Base-by-base conservation (phyloP, 2,113 vertebrate species). In the Oxyura jamaicensis region DNA sequence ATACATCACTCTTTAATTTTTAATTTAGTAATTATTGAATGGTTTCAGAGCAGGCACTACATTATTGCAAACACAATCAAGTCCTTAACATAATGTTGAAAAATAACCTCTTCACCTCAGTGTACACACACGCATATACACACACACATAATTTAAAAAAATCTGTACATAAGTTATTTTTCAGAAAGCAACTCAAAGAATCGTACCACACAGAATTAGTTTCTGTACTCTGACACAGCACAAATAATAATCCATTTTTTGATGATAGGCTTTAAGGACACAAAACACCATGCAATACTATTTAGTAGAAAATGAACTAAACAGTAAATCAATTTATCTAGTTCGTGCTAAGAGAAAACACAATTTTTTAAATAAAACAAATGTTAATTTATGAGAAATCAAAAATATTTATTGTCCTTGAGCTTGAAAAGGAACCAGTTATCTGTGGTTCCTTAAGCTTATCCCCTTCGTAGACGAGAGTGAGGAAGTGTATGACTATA, bases 391-490 rank as follows among this genome's bases (percentile, higher is more conserved):
- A 94, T 95, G 78, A 96, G 86, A 87, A 97, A 96, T 82, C 91
- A 97, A 94, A 96, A 97, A 96, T 79, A 97, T 98, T 97, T 98
- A 97, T 95, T 98, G 82, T 97, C 97, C 97, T 98, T 95, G 97
- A 96, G 93, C 93, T 96, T 82, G 78, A 93, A 52, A 50, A 94
- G 86, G 79, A 86, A 63, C 53, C 67, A 93, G 87, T 93, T 96
- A 88, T 60, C 86, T 95, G 58, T 73, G 46, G 89, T 77, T 97
- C 69, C 91, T 96, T 95, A 94, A 96, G 94, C 84, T 48, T 97
- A 96, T 91, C 96, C 93, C 96, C 94, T 90, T 92, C 16, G 84
- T 79, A 95, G 75, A 97, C 26, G 50, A 77, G 5, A 88, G 35
- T 4, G 8, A 75, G 17, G 8, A 92, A 94, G 44, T 93, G 68